phyloP scores from a whole-genome alignment of 2,113 vertebrate species.

The Hassar affinis region DNA sequence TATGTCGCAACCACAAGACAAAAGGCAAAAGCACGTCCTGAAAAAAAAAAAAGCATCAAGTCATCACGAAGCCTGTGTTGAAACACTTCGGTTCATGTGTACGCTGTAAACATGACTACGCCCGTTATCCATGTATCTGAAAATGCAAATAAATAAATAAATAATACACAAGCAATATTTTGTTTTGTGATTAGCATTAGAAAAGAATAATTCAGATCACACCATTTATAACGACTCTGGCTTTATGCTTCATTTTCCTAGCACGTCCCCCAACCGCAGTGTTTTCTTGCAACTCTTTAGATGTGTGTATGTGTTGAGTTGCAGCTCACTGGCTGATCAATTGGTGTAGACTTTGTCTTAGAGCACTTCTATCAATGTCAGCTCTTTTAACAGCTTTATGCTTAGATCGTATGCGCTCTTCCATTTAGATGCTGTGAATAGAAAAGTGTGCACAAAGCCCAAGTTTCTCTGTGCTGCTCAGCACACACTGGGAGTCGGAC shows the following conservation, averaged over 20 bases:
- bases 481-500: neutral
- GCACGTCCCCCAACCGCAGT: neutral
- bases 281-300: neutral
- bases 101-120: neutral
- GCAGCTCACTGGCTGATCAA: conserved; percentile 4
- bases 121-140: neutral
- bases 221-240: neutral
- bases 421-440: conserved; percentile 2
- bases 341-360: conserved; percentile 20
- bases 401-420: neutral
- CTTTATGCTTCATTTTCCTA: neutral
- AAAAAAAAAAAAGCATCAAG: neutral
- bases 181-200: neutral
- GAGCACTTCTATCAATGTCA: conserved; percentile 12
- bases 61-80: neutral
- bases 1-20: neutral
- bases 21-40: conserved; percentile 3
- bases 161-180: neutral
- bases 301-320: neutral
- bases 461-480: neutral
- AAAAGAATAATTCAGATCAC: neutral
- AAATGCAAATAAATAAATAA: neutral
- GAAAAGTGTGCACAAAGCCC: conserved; percentile 1
- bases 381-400: neutral
- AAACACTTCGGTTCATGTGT: neutral